Percentiles rank a stretch among this genome's conserved stretches.
Evolutionary conservation across 2,888 invertebrate genomes (phyloP).

Genomic region (Trichogramma dendrolimi): DNA sequence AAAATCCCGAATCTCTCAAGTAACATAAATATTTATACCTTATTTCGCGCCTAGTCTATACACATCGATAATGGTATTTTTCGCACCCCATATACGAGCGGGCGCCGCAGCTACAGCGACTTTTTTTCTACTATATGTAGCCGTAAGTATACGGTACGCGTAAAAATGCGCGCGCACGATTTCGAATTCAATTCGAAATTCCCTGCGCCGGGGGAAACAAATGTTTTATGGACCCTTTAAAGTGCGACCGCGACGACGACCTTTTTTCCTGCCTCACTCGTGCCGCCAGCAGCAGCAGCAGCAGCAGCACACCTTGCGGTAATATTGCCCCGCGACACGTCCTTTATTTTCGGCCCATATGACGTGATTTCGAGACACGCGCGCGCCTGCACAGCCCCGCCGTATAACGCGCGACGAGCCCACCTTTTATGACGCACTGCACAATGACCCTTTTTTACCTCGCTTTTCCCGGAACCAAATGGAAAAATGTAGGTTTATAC

Average conservation of each 20-base stretch:
- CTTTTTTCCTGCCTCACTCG: slow-evolving; percentile 30
- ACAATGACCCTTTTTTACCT: slow-evolving; percentile 11
- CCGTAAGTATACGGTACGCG: too few relatives aligned
- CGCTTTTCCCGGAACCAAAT: neutral
- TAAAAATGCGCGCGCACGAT: slow-evolving; percentile 33
- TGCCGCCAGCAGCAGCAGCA: slow-evolving; percentile 1
- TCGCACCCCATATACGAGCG: too few relatives aligned
- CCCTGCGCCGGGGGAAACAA: slow-evolving; percentile 42
- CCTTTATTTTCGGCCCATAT: slow-evolving; percentile 26
- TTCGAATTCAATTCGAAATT: slow-evolving; percentile 51
- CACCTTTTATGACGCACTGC: neutral
- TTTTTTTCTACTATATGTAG: too few relatives aligned
- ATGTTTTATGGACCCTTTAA: slow-evolving; percentile 47
- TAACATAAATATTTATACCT: too few relatives aligned
- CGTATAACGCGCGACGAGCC: too few relatives aligned
- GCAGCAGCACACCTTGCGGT: neutral
- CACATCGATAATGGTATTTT: too few relatives aligned
- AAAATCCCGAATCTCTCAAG: too few relatives aligned
- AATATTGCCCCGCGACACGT: slow-evolving; percentile 11
- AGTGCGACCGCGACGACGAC: slow-evolving; percentile 33
- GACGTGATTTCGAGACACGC: slow-evolving; percentile 5
- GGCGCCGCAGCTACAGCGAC: too few relatives aligned
- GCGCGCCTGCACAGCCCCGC: too few relatives aligned
- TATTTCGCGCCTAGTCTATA: too few relatives aligned
- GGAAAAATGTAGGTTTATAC: neutral